Conservation (phyloP, 2,797 vertebrate genomes). For the Dendrocincla fuliginosa region DNA sequence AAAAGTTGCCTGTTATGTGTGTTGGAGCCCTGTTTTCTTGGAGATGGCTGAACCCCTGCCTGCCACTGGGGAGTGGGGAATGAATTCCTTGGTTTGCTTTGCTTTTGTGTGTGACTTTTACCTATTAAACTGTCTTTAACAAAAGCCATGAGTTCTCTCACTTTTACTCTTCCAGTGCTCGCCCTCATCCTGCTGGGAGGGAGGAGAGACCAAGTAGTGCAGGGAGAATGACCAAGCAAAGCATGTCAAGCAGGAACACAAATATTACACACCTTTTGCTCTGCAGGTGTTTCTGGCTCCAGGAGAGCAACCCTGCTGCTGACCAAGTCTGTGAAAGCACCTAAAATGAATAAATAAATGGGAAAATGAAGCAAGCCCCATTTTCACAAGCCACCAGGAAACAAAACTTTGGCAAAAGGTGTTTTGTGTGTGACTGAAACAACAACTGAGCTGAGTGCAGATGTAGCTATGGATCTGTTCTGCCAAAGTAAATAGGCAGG, state of each 20-base stretch:
- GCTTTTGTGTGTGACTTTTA: background rate
- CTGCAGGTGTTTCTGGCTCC: background rate
- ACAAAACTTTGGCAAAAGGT: background rate
- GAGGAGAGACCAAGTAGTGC: background rate
- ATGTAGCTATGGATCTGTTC: background rate
- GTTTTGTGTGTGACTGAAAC: background rate
- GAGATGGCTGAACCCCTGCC: background rate
- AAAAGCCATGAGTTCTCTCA: background rate
- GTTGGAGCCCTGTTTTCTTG: background rate
- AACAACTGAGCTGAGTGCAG: background rate
- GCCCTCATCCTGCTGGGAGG: background rate
- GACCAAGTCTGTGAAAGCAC: background rate
- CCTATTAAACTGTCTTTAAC: background rate
- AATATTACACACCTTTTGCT: background rate
- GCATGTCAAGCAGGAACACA: background rate
- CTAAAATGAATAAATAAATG: background rate
- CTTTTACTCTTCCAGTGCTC: background rate
- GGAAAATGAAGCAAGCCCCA: background rate
- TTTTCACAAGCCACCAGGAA: slow-evolving; percentile 14
- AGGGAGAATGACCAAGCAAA: background rate
- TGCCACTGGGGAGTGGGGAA: background rate
- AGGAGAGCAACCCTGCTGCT: background rate
- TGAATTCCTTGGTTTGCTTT: background rate
- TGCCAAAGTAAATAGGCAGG: background rate
- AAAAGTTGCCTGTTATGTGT: background rate